Evolutionary conservation across 2,113 vertebrate genomes (phyloP), one percentile per base, ranked within the genome.

Genomic region (Onychostoma macrolepis): DNA sequence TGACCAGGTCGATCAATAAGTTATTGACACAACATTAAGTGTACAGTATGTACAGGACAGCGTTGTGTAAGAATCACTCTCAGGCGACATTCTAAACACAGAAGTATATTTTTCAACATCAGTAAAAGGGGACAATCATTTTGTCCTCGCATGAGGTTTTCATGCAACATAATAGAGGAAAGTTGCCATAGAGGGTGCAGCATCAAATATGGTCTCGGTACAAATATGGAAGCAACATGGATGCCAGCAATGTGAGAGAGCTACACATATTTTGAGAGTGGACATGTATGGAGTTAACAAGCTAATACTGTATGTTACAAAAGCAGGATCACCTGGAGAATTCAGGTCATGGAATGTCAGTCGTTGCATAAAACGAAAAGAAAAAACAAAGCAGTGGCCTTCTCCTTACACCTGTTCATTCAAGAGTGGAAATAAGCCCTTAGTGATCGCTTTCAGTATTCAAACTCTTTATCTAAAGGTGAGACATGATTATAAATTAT

Each of bases 81-180:
- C 82, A 89, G 74, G 45, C 63, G 11, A 88, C 15, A 86, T 92
- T 93, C 92, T 69, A 95, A 95, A 95, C 93, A 95, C 92, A 89
- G 77, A 93, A 84, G 86, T 95, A 93, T 95, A 94, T 95, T 95
- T 77, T 87, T 89, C 72, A 61, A 90, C 91, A 91, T 92, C 90
- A 92, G 89, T 92, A 90, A 90, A 94, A 92, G 85, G 48, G 88
- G 93, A 93, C 91, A 94, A 94, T 92, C 90, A 91, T 93, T 91
- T 90, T 92, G 90, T 91, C 92, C 93, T 94, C 91, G 84, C 21
- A 15, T 78, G 91, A 94, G 92, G 90, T 93, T 93, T 93, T 94
- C 95, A 95, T 95, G 94, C 94, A 95, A 96, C 95, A 94, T 92
- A 95, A 94, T 93, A 93, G 58, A 87, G 87, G 89, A 87, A 86